phyloP scores from a whole-genome alignment of 1,140 invertebrate species.

The Agrilus planipennis region DNA sequence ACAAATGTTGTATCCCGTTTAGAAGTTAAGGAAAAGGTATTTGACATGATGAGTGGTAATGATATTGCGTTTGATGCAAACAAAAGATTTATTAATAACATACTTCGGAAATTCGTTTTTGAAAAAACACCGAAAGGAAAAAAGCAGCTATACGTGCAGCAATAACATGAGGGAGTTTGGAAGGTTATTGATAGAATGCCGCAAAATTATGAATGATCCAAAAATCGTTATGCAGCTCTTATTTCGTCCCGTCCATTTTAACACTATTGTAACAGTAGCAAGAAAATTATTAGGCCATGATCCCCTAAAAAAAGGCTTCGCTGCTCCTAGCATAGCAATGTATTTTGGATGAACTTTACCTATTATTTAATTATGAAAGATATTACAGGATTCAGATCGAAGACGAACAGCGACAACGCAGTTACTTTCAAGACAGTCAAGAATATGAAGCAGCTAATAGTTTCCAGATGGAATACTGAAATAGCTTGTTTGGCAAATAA shows the following conservation, averaged over 20 bases:
- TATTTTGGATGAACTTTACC: slow-evolving; percentile 7
- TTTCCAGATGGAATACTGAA: slow-evolving; percentile 4
- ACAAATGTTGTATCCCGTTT: not conserved
- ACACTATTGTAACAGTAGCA: slow-evolving; percentile 4
- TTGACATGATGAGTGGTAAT: slow-evolving; percentile 3
- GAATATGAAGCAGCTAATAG: slow-evolving; percentile 3
- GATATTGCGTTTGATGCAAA: slow-evolving; percentile 5
- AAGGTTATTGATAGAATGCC: not conserved
- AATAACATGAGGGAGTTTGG: slow-evolving; percentile 3
- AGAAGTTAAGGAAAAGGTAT: slow-evolving; percentile 7
- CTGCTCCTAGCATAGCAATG: slow-evolving; percentile 9
- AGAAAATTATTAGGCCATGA: slow-evolving; percentile 7
- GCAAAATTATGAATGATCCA: slow-evolving; percentile 2
- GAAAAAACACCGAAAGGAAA: slow-evolving; percentile 4
- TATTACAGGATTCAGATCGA: slow-evolving; percentile 2
- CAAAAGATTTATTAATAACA: slow-evolving; percentile 5
- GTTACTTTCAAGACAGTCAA: slow-evolving; percentile 2
- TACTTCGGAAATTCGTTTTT: slow-evolving; percentile 5
- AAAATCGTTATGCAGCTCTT: slow-evolving; percentile 5
- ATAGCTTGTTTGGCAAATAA: slow-evolving; percentile 5
- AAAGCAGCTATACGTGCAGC: slow-evolving; percentile 2
- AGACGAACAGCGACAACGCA: not conserved
- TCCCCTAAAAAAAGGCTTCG: slow-evolving; percentile 8
- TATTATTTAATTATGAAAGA: slow-evolving; percentile 3
- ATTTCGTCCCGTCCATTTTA: slow-evolving; percentile 10